These are phyloP conservation scores for Rhimphoctona megacephalus DNA, from an alignment of 2,888 invertebrate genomes.

Conservation along the genomic window DNA sequence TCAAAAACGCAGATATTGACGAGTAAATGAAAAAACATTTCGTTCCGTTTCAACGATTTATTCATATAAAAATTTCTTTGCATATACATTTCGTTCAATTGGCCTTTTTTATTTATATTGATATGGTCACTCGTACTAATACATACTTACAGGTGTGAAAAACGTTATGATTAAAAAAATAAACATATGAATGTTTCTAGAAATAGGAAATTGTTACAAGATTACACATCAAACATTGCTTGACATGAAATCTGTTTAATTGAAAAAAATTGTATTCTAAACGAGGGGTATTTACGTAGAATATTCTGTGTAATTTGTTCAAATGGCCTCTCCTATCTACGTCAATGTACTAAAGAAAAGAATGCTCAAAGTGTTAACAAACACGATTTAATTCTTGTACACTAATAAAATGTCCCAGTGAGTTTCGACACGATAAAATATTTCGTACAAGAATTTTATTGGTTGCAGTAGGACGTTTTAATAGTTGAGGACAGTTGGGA, in stretches of 20 bases:
- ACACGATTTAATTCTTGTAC: not conserved
- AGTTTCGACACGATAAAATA: slow-evolving; percentile 15
- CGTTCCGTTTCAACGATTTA: not conserved
- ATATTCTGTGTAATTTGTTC: not conserved
- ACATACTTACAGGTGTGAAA: too few relatives aligned
- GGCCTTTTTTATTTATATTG: too few relatives aligned
- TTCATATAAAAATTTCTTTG: not conserved
- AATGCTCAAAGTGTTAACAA: not conserved
- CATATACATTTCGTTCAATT: not conserved
- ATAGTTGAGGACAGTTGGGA: not conserved
- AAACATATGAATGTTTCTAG: not conserved
- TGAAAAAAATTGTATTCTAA: not conserved
- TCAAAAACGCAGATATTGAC: not conserved
- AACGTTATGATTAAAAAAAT: not conserved
- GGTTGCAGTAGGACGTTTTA: not conserved
- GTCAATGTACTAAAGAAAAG: not conserved
- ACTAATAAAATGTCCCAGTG: not conserved
- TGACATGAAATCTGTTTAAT: not conserved
- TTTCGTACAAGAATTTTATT: not conserved
- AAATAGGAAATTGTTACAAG: not conserved
- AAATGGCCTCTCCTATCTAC: not conserved
- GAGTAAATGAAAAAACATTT: too few relatives aligned
- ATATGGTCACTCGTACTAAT: too few relatives aligned
- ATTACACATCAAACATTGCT: not conserved
- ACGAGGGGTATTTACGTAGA: not conserved